Conservation (phyloP, 2,797 vertebrate species). For the Orientallactaga sibirica region DNA sequence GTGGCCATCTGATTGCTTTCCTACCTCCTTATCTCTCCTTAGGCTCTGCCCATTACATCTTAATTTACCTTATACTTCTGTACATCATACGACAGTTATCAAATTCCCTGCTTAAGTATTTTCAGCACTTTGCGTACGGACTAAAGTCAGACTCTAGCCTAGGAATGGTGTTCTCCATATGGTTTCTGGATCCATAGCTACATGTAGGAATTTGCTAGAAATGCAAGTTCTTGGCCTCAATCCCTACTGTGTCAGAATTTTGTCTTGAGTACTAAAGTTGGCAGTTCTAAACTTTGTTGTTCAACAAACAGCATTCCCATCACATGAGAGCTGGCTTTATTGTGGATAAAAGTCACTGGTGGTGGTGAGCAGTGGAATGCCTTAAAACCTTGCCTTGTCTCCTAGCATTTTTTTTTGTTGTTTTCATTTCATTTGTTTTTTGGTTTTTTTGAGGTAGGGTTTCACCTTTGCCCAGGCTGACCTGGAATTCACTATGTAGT, state of each 20-base stretch:
- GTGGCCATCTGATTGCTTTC: not conserved
- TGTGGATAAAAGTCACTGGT: not conserved
- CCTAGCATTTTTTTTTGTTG: not conserved
- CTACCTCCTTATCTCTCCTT: not conserved
- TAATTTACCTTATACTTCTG: not conserved
- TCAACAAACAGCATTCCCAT: not conserved
- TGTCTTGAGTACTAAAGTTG: not conserved
- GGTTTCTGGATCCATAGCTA: not conserved
- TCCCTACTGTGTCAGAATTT: not conserved
- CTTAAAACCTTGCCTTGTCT: not conserved
- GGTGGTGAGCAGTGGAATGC: not conserved
- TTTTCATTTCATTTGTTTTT: no score
- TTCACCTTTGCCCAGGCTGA: no score
- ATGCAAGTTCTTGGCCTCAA: not conserved
- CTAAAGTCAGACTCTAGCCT: constrained; percentile 1
- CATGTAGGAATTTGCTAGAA: not conserved
- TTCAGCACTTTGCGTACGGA: not conserved
- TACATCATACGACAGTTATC: not conserved
- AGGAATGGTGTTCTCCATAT: not conserved
- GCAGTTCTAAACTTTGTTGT: not conserved
- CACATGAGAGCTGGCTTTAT: not conserved
- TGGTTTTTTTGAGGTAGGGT: no score
- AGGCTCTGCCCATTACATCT: not conserved
- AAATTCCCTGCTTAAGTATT: not conserved
- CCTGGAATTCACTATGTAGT: no score